These are phyloP conservation scores for Phalacrocorax brasilianus DNA, from an alignment of 2,113 vertebrate genomes.

Conservation along the genomic window DNA sequence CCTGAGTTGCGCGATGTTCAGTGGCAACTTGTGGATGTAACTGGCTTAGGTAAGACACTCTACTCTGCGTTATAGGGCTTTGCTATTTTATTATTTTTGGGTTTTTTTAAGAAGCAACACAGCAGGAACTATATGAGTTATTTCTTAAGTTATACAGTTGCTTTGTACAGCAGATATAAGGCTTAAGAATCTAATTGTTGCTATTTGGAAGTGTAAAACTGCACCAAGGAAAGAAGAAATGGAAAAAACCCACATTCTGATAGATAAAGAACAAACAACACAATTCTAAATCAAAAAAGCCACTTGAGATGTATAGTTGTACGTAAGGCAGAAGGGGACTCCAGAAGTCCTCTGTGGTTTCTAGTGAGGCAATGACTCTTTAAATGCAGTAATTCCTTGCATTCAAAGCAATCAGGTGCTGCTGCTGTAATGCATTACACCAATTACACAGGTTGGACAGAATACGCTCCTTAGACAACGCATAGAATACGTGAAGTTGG, in stretches of 20 bases:
- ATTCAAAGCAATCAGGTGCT: rapidly evolving
- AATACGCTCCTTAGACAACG: rapidly evolving
- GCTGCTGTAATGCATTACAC: not conserved
- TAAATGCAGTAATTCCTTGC: not conserved
- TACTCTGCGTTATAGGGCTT: not conserved
- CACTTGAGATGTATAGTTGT: not conserved
- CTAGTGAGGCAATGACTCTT: not conserved
- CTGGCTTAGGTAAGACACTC: not conserved
- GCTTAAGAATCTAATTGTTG: not conserved
- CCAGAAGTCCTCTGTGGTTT: not conserved
- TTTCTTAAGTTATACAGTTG: constrained; percentile 3
- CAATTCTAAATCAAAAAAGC: not conserved
- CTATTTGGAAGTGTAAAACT: not conserved
- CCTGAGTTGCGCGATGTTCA: not conserved
- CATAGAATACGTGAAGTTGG: not conserved
- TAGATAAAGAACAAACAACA: not conserved
- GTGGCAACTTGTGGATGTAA: not conserved
- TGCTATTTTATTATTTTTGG: not conserved
- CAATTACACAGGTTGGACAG: not conserved
- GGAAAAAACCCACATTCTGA: not conserved
- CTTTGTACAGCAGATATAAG: not conserved
- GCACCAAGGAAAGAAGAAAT: not conserved
- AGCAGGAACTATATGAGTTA: not conserved
- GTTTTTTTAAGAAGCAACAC: not conserved
- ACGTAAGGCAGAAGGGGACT: not conserved